Evolutionary conservation across 2,888 invertebrate species (phyloP), one percentile per base, ranked within the genome.

Genomic region (Nowickia ferox): DNA sequence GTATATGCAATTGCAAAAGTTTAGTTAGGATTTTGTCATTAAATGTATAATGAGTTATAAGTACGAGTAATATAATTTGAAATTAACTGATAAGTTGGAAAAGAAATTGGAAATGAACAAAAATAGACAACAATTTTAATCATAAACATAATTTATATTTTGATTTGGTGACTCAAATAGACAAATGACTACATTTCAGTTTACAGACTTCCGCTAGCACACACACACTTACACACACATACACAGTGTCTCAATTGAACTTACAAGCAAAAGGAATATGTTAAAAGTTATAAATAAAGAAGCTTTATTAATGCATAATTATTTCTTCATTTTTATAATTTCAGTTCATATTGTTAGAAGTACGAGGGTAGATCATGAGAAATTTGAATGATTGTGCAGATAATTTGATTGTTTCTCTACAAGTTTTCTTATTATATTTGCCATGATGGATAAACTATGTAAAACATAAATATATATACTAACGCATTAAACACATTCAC

Each of bases 281-380:
- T 9, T 66, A 44, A 61, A 83, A 84, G 17, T 81, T 71, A 19
- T 84, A 15, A 81, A 85, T 68, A 71, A 81, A 77, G 77, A 85
- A 82, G 61, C 53, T 68, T 61, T 85, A 81, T 72, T 72, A 76
- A 71, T 65, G 65, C 75, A 68, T 81, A 59, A 68, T 68, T 55
- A 69, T 63, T 15, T 46, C 3, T 53, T 53, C 5, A 42, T 53
- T 22, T 69, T 66, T 15, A 19, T 44, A 44, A 71, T 17, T 15
- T 53, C 71, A 38, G 55, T 55, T 46, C 9, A 22, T 30, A 10
- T 46, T 17, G 15, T 4, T 22, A n/a, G 6, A 17, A 53, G 2
- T n/a, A 48, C 79, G 79, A 79, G 63, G 40, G 44, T 19, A 13
- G 38, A 19, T 1, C 9, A n/a, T 40, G 38, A 57, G 13, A n/a